Evolutionary conservation across 2,888 invertebrate species (phyloP), one percentile per base, ranked within the genome.

Genomic region (Cylindroiulus punctatus): DNA sequence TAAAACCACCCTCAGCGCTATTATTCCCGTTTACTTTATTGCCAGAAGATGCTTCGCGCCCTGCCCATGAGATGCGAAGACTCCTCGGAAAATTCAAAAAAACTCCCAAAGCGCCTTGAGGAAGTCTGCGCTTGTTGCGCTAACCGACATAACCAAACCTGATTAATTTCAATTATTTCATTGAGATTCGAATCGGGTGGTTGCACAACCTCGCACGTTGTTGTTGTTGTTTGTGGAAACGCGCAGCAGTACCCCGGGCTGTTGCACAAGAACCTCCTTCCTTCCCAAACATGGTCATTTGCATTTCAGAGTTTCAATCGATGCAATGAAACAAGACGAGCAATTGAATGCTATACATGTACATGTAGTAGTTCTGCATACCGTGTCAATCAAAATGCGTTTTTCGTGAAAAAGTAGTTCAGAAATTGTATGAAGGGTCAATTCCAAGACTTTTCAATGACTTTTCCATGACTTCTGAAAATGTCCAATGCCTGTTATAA

Each of bases 221-320:
- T 65, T 65, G 65, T 65, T 65, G 65, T 65, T 65, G 65, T 65
- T 65, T 65, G 65, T 65, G 65, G 65, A 65, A 65, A 65, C 19
- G 22, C 65, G 8, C 10, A 65, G 26, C 19, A 65, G 26, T 26
- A 17, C 26, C 26, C 12, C 65, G 7, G 65, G 26, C 65, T 26
- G 65, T 65, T 65, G 65, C 65, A 65, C 65, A 65, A 65, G 65
- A 65, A 7, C 65, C 65, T 65, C 65, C 65, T 65, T 19, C 65
- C 65, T 65, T 22, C 19, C 65, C 65, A 65, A 26, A 65, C 22
- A 65, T 26, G 65, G 65, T 8, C 10, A 65, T 65, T 65, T 65
- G 65, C 65, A 65, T 65, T 65, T 65, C 22, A 36, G 26, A 3
- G 26, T 26, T 65, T 65, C 65, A 26, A 65, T 4, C 26, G 8